Base-by-base conservation (phyloP, 2,888 invertebrate species). In the Diabrotica balteata region DNA sequence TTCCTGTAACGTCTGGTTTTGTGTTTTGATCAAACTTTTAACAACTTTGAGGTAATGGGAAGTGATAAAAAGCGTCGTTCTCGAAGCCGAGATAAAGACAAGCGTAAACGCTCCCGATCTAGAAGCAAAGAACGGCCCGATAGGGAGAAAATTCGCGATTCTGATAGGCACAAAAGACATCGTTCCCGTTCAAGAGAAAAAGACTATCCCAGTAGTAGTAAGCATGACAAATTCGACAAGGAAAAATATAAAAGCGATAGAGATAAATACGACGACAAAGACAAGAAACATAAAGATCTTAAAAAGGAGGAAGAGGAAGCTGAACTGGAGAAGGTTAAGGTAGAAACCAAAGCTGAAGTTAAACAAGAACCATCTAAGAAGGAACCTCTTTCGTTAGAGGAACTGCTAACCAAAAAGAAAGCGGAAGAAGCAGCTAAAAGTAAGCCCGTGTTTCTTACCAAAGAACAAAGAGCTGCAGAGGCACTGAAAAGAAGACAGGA, bases 401-500 rank as follows among this genome's bases (percentile, higher is more conserved):
- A 99, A 82, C 84, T 99, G 51, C 85, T 99, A 58, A 93, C 95
- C 0, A 97, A 97, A 84, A 97, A 97, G 81, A 97, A 98, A 80
- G 95, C 95, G 0, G 97, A 97, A 81, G 97, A 98, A 82, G 94
- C 93, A 79, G 96, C 95, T 1, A 89, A 94, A 61, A 95, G 96
- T 76, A 98, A 98, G 83, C 99, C 99, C 0, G 96, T 97, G 45
- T 99, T 99, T 82, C 86, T 99, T 49, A 95, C 96, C 0, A 98
- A 98, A 86, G 97, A 97, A 82, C 96, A 99, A 82, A 88, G 99
- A 77, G 95, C 92, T 0, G 92, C 91, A 0, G 90, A 96, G 78
- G 99, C 99, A 0, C 79, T 99, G 11, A 92, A 94, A 80, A 89
- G 93, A 60, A 88, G 99, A 0, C 94, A 96, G 79, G 93, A 95